Evolutionary conservation across 2,888 invertebrate species (phyloP), one percentile per base, ranked within the genome.

Genomic region (Arge pagana): DNA sequence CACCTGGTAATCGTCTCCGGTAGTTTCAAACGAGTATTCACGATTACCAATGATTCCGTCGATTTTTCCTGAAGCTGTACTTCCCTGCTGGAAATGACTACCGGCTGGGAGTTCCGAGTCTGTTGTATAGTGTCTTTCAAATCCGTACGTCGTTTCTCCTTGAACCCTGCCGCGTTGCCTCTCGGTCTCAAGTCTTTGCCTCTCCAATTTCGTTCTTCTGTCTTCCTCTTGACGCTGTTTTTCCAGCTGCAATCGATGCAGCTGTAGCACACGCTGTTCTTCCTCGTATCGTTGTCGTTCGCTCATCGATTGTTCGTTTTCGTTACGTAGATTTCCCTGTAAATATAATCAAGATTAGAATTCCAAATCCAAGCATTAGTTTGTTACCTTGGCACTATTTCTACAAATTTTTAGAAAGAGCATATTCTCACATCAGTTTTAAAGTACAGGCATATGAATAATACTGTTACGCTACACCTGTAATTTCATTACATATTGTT

Each of bases 11-110:
- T 41, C 19, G 7, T 19, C 10, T 4, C 42, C 42, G 3, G 13
- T 23, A 24, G 11, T 45, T 10, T n/a, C 35, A 2, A 15, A 6
- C 3, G 8, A 10, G 7, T 68, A 66, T 23, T 70, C 69, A 4
- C 70, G 64, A 56, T 70, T 64, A 3, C 72, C 70, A 11, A 58
- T 61, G n/a, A 71, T 61, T 6, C 58, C 54, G 24, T 56, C 42
- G 26, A 23, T n/a, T n/a, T n/a, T n/a, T n/a, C n/a, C n/a, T n/a
- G n/a, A n/a, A n/a, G n/a, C n/a, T n/a, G n/a, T n/a, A n/a, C n/a
- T n/a, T n/a, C n/a, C n/a, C n/a, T n/a, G n/a, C n/a, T n/a, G n/a
- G n/a, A n/a, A 54, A 10, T 52, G 50, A 13, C 53, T 37, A 2
- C 51, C 53, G 5, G 49, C 35, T 8, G 24, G 48, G 4, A 5